Percentiles rank a stretch among this genome's conserved stretches.
phyloP scores from a whole-genome alignment of 2,113 vertebrate genomes.

The Festucalex cinctus region DNA sequence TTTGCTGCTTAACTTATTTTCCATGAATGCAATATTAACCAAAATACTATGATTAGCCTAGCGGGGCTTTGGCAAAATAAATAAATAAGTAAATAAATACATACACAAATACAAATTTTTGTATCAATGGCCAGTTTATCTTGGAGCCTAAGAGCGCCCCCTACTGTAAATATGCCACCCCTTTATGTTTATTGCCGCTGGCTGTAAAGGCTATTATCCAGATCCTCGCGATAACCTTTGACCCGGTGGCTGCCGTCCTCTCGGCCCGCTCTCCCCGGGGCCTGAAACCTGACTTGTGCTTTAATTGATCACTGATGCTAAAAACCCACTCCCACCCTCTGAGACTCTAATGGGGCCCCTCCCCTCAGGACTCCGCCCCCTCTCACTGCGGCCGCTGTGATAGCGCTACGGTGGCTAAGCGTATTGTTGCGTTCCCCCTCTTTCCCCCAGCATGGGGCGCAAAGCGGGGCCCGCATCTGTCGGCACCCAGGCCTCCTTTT shows the following conservation, averaged over 20 bases:
- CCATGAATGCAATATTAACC: no score
- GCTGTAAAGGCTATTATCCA: slow-evolving; percentile 38
- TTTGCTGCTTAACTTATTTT: no score
- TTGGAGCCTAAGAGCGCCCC: slow-evolving; percentile 41
- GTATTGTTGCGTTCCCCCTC: slow-evolving; percentile 58
- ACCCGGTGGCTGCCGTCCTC: slow-evolving; percentile 40
- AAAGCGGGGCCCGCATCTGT: slow-evolving; percentile 45
- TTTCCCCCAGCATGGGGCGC: slow-evolving; percentile 62
- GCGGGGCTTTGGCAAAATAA: no score
- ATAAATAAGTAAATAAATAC: no score
- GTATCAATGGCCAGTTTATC: slow-evolving; percentile 18
- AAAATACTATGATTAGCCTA: no score
- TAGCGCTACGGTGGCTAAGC: slow-evolving; percentile 47
- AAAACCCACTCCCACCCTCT: slow-evolving; percentile 45
- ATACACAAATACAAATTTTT: no score
- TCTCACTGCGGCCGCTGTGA: slow-evolving; percentile 20
- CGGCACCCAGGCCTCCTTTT: slow-evolving; percentile 59
- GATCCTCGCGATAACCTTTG: slow-evolving; percentile 60
- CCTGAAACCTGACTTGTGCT: slow-evolving; percentile 57
- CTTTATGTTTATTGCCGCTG: slow-evolving; percentile 2
- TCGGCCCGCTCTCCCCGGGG: slow-evolving; percentile 38
- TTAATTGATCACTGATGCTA: slow-evolving; percentile 67
- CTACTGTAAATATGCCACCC: slow-evolving; percentile 36
- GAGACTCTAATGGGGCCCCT: slow-evolving; percentile 49
- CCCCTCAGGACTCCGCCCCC: slow-evolving; percentile 11